Evolutionary conservation across 2,113 vertebrate species (phyloP).

Genomic region (Sapajus apella): DNA sequence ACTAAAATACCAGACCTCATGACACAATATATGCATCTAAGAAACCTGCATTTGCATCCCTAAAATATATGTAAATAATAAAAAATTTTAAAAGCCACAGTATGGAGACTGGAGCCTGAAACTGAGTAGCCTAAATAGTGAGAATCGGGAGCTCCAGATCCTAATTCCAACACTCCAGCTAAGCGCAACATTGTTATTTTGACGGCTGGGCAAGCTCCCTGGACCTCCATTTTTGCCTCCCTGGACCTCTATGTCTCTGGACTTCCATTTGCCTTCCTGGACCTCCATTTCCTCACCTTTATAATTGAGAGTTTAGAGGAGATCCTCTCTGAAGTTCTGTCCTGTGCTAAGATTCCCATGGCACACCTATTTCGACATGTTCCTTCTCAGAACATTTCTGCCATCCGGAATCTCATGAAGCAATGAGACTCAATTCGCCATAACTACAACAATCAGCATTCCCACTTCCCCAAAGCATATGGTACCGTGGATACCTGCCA

Average conservation of each 20-base stretch:
- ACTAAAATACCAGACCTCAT: too few relatives aligned
- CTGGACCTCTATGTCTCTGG: background rate
- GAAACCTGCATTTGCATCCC: too few relatives aligned
- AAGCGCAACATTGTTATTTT: background rate
- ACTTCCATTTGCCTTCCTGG: background rate
- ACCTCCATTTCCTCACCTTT: background rate
- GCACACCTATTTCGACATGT: slow-evolving; percentile 45
- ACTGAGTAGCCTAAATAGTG: background rate
- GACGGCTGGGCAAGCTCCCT: background rate
- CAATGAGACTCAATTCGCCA: slow-evolving; percentile 67
- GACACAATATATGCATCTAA: too few relatives aligned
- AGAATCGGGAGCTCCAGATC: background rate
- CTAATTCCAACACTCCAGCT: background rate
- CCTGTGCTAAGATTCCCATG: background rate
- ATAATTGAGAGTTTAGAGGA: background rate
- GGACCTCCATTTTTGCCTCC: background rate
- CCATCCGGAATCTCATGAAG: slow-evolving; percentile 59
- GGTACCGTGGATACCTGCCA: slow-evolving; percentile 34
- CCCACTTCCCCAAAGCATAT: slow-evolving; percentile 68
- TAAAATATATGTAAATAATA: too few relatives aligned
- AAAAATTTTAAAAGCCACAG: background rate
- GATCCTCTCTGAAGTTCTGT: slow-evolving; percentile 23
- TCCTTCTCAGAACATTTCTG: slow-evolving; percentile 56
- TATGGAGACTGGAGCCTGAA: background rate
- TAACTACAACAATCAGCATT: slow-evolving; percentile 58